Base-by-base conservation (phyloP, 2,888 invertebrate genomes). In the Xanthorhoe spadicearia region DNA sequence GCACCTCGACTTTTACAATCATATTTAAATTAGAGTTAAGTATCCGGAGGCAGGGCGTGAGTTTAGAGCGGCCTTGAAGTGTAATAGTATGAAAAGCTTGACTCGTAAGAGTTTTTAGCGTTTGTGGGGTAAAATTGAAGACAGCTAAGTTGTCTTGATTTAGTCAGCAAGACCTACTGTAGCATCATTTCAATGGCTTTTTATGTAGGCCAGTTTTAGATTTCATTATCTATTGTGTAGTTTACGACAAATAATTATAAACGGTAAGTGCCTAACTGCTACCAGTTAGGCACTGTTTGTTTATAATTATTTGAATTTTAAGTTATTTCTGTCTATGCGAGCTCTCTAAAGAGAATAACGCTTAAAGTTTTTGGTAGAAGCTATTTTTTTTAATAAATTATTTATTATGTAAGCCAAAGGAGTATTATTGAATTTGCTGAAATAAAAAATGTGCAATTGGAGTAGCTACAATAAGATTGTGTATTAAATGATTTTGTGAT, bases 61-160 rank as follows among this genome's bases (percentile, higher is more conserved):
- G 51, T 51, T 19, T 51, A 53, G 32, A 53, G 15, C 28, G 28
- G 13, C 19, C 9, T 19, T 55, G 54, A 43, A 55, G 38, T 53
- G 48, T 15, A 15, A 15, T 46, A 17, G 17, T 48, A 48, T 48
- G 17, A 10, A 15, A 53, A 55, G 54, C 18, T 38, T 55, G 38
- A 18, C 35, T 38, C 15, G 4, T 18, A 0, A 38, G 35, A 19
- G 32, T 32, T 50, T 35, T 38, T 43, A 52, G 38, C 13, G 3
- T 10, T 15, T 15, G 18, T 57, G 54, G 50, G 59, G 52, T 60
- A 53, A 65, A 52, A 55, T 58, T 64, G 55, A 55, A 59, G 75
- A 74, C 71, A 77, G 90, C 90, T 91, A 81, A 83, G 88, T 89
- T 85, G 81, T 90, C 90, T 91, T 91, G 91, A 85, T 83, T 64